These are phyloP conservation scores for Acanthis flammea DNA, from an alignment of 2,797 vertebrate genomes.

Conservation along the genomic window DNA sequence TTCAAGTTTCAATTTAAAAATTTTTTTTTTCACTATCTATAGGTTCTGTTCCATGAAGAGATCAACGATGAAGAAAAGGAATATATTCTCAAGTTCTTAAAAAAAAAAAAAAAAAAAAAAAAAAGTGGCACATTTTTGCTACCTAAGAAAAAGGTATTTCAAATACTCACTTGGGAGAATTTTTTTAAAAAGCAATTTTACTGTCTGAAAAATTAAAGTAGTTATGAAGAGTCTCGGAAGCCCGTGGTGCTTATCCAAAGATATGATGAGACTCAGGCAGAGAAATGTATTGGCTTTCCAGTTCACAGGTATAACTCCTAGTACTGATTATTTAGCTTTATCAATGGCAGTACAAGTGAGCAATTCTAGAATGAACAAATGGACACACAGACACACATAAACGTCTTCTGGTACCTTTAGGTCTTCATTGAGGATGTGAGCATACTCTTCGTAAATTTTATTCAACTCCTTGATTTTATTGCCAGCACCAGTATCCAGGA, in stretches of 20 bases:
- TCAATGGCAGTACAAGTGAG: neutral
- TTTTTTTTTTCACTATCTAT: neutral
- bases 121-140: neutral
- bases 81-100: neutral
- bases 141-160: neutral
- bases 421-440: slow-evolving; percentile 85
- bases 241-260: neutral
- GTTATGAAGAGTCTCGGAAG: neutral
- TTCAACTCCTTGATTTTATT: slow-evolving; percentile 84
- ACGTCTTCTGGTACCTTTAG: slow-evolving; percentile 79
- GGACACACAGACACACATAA: neutral
- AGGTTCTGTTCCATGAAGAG: neutral
- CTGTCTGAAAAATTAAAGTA: neutral
- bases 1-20: neutral
- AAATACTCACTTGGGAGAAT: neutral
- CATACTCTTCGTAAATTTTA: slow-evolving; percentile 84
- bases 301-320: neutral
- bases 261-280: neutral
- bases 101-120: neutral
- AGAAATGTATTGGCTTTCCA: neutral
- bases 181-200: neutral
- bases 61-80: neutral
- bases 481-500: slow-evolving; percentile 84
- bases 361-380: neutral
- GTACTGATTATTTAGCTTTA: neutral